Base-by-base conservation (phyloP, 1,140 invertebrate species). In the Oreohelix idahoensis region DNA sequence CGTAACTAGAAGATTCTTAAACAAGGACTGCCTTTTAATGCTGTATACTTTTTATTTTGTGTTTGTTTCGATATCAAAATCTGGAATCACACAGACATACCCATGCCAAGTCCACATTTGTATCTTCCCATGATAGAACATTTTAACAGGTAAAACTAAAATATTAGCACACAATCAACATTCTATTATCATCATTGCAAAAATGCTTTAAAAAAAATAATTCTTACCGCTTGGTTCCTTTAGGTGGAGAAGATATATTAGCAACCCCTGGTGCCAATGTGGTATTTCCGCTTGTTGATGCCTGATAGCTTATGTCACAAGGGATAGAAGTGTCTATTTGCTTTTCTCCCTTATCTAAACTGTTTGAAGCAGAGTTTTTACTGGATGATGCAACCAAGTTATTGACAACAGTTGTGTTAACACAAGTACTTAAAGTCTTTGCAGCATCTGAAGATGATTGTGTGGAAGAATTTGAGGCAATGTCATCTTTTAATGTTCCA, bases 191-290 rank as follows among this genome's bases (percentile, higher is more conserved):
- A 45, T 15, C 5, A n/a, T n/a, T n/a, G 15, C 5, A 45, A 45
- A 45, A 45, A 15, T 45, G 15, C 42, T 45, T 45, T 45, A 45
- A 32, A n/a, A n/a, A n/a, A n/a, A n/a, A n/a, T n/a, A n/a, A n/a
- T n/a, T 66, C 51, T 82, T 75, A 74, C 79, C 79, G 36, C 32
- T 81, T 81, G 4, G 49, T 58, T 15, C 79, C 79, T 38, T 66
- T 70, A 36, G 42, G 32, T 5, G 75, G 4, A 35, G 42, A 53
- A 39, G 78, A 69, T 79, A 36, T 36, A 79, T 69, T 36, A 11
- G 1, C 58, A 58, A 39, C 49, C 13, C 5, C 5, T 23, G 39
- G 53, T 42, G 32, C 38, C 26, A 49, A 35, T 35, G 42, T 58
- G 4, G 35, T 29, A 79, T 53, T 58, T 58, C 53, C 20, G 10